A percentile compares a stretch with the other conserved stretches of the same genome.
These are phyloP conservation scores for Fistularia tabacaria DNA, from an alignment of 2,797 vertebrate genomes.

Conservation along the genomic window DNA sequence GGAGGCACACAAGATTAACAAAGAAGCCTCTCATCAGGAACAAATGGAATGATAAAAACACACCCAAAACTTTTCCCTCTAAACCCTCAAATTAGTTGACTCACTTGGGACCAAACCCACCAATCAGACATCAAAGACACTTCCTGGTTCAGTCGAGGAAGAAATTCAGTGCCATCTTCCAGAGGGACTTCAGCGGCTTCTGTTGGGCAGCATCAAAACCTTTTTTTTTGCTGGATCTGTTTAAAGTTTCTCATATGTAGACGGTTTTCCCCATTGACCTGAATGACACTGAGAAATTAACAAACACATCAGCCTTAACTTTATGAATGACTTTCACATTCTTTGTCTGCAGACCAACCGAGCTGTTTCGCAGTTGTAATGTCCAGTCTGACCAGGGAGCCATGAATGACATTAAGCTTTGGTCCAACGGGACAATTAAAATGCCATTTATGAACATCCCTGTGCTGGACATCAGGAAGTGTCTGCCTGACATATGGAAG, in stretches of 20 bases:
- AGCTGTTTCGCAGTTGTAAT: slow-evolving; percentile 96
- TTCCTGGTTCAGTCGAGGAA: slow-evolving; percentile 27
- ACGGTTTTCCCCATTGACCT: too few relatives aligned
- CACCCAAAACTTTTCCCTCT: slow-evolving; percentile 33
- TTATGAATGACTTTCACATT: background rate
- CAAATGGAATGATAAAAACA: slow-evolving; percentile 32
- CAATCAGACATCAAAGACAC: slow-evolving; percentile 46
- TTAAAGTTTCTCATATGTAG: too few relatives aligned
- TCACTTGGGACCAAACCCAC: slow-evolving; percentile 47
- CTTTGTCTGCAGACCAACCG: slow-evolving; percentile 82
- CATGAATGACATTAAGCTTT: slow-evolving; percentile 96
- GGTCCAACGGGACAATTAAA: slow-evolving; percentile 97
- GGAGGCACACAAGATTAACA: too few relatives aligned
- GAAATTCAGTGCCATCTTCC: slow-evolving; percentile 17
- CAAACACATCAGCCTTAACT: background rate
- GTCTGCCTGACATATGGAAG: slow-evolving; percentile 96
- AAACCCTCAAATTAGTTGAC: slow-evolving; percentile 53
- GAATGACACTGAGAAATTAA: too few relatives aligned
- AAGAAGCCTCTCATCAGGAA: slow-evolving; percentile 15
- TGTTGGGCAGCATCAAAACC: background rate
- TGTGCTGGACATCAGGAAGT: slow-evolving; percentile 93
- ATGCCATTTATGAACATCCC: slow-evolving; percentile 99
- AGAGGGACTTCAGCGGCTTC: slow-evolving; percentile 1
- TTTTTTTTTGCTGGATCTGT: too few relatives aligned
- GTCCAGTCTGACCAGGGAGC: slow-evolving; percentile 96